Percentiles rank a stretch among this genome's conserved stretches.
phyloP scores from a whole-genome alignment of 1,140 invertebrate genomes.

The Zelostemma sp. region DNA sequence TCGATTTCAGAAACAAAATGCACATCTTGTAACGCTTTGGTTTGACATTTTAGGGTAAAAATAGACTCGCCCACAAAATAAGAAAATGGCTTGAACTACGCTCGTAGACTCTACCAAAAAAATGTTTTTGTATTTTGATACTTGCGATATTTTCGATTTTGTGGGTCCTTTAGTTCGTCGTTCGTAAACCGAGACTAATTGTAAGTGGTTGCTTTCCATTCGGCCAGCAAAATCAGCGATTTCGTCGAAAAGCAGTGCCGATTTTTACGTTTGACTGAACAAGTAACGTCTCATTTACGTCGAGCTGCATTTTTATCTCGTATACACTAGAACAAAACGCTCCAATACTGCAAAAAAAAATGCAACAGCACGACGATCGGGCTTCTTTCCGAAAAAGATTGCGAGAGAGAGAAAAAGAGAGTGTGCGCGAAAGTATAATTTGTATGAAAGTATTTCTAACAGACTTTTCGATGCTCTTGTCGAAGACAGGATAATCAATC shows the following conservation, averaged over 20 bases:
- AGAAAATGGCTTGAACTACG: conserved; percentile 36
- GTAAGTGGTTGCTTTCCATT: conserved; percentile 9
- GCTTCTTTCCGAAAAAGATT: conserved; percentile 4
- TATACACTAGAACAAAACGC: conserved; percentile 22
- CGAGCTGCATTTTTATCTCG: conserved; percentile 34
- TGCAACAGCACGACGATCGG: conserved; percentile 9
- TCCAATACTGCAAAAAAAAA: conserved; percentile 8
- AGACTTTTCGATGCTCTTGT: conserved; percentile 21
- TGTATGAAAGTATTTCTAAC: conserved; percentile 27
- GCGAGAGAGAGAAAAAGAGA: not conserved
- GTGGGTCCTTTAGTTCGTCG: conserved; percentile 35
- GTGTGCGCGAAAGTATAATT: conserved; percentile 17
- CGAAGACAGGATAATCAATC: conserved; percentile 26
- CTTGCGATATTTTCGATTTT: conserved; percentile 44
- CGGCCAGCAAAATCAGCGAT: conserved; percentile 9
- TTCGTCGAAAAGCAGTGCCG: conserved; percentile 20
- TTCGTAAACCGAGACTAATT: conserved; percentile 5
- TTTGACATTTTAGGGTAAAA: conserved; percentile 16
- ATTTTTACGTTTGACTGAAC: conserved; percentile 36
- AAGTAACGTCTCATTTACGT: conserved; percentile 36
- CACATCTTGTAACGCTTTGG: too few relatives aligned
- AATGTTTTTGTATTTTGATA: conserved; percentile 48
- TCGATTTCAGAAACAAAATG: too few relatives aligned
- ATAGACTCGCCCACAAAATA: conserved; percentile 43
- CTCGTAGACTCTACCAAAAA: conserved; percentile 35